Base-by-base conservation (phyloP, 2,113 vertebrate genomes). In the Plecotus auritus region DNA sequence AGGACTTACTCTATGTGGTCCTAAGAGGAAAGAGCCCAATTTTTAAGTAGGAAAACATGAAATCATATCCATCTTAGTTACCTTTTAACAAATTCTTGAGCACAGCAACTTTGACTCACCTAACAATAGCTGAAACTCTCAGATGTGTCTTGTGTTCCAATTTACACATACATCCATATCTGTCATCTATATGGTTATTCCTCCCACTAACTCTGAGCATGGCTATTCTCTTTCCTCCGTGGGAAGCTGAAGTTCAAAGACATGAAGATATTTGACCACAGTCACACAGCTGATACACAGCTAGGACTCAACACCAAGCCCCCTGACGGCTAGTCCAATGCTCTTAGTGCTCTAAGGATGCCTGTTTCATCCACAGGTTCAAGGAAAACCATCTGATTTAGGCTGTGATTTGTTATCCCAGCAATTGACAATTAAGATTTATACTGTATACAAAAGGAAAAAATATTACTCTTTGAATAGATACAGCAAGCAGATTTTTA, bases 351-450 rank as follows among this genome's bases (percentile, higher is more conserved):
- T 32, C 13, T 70, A 35, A 87, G 72, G 40, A n/a, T 93, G n/a
- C 16, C 64, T 66, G 9, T 9, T 80, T 95, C 37, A 56, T 45
- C 56, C n/a, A 42, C 35, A 20, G 59, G 32, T 67, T 95, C 56
- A 73, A 47, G 18, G 54, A 85, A 45, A 86, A 26, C 0, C 8
- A 32, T 74, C 45, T 67, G 70, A 88, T 72, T 42, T 67, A 64
- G 30, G 35, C 64, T 90, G 13, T 82, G 26, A 73, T 94, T 96
- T 95, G 72, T 96, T 70, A 89, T 10, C 73, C 69, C 17, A 88
- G 30, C 32, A 88, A 91, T n/a, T 49, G 67, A 61, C 61, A 84
- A 88, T 90, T 70, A 93, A 91, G 76, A 49, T 72, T 93, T 49
- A 47, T 9, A 45, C 30, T 69, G 5, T 74, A 90, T 67, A 85